Conservation (phyloP, 2,888 invertebrate species). For the Cenopis cana region DNA sequence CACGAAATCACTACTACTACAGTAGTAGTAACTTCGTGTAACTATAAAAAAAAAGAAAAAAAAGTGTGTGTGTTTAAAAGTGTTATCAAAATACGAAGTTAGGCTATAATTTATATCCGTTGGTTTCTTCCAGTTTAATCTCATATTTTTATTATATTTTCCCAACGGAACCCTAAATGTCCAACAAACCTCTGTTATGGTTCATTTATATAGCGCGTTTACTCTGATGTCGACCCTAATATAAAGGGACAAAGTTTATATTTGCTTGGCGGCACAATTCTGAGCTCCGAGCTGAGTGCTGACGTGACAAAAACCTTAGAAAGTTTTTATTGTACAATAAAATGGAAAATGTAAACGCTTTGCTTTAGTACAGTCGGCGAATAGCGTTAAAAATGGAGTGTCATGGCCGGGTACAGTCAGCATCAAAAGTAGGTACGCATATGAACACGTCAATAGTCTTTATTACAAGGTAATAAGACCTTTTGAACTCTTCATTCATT, state of each 20-base stretch:
- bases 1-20: too few relatives aligned
- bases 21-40: too few relatives aligned
- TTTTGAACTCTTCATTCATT: too few relatives aligned
- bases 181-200: conserved; percentile 8
- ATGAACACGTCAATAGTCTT: too few relatives aligned
- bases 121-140: too few relatives aligned
- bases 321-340: conserved; percentile 13
- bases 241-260: neutral
- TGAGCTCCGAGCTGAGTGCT: neutral
- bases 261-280: neutral
- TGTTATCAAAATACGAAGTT: too few relatives aligned
- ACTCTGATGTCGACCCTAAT: neutral
- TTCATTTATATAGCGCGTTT: neutral
- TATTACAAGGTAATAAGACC: too few relatives aligned
- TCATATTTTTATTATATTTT: neutral
- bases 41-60: too few relatives aligned
- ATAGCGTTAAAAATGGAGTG: neutral
- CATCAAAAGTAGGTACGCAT: too few relatives aligned
- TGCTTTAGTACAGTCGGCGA: conserved; percentile 1
- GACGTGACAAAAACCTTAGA: conserved; percentile 12
- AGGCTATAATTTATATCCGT: too few relatives aligned
- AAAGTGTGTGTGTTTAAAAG: too few relatives aligned
- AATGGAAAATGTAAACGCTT: conserved; percentile 15
- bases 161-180: conserved; percentile 1
- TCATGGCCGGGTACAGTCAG: neutral